phyloP scores from a whole-genome alignment of 2,113 vertebrate species.

The Reinhardtius hippoglossoides region DNA sequence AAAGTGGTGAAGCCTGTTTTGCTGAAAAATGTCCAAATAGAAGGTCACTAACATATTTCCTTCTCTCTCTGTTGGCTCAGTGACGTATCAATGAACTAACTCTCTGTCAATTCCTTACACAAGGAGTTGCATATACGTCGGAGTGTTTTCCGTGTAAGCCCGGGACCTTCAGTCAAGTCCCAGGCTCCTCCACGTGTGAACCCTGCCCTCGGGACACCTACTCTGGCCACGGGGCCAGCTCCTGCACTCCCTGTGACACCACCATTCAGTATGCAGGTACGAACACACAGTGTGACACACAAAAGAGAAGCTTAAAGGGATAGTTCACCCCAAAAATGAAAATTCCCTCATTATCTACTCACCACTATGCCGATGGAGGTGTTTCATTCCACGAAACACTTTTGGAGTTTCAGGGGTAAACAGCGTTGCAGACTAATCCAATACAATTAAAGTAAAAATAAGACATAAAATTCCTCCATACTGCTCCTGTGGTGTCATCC shows the following conservation, averaged over 20 bases:
- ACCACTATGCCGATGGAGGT: too few species aligned
- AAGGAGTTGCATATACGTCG: conserved; percentile 96
- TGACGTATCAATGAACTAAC: not conserved
- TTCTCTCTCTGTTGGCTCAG: rapidly evolving
- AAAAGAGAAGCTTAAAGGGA: too few species aligned
- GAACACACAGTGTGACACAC: not conserved
- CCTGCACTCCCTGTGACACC: conserved; percentile 88
- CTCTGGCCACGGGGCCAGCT: conserved; percentile 91
- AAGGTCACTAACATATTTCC: conserved; percentile 83
- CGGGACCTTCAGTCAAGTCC: conserved; percentile 89
- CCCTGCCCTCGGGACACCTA: conserved; percentile 90
- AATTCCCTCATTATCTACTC: too few species aligned
- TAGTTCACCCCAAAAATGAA: too few species aligned
- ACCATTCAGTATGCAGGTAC: conserved; percentile 88
- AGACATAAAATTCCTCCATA: too few species aligned
- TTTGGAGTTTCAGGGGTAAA: too few species aligned
- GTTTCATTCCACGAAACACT: too few species aligned
- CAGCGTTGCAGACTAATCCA: too few species aligned
- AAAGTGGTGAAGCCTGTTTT: conserved; percentile 94
- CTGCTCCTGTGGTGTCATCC: too few species aligned
- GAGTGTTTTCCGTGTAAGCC: conserved; percentile 96
- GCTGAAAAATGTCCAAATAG: conserved; percentile 94
- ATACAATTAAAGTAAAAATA: too few species aligned
- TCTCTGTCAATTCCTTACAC: not conserved
- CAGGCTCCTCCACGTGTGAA: conserved; percentile 89